Conservation (phyloP, 2,113 vertebrate species). For the Columba janthina region DNA sequence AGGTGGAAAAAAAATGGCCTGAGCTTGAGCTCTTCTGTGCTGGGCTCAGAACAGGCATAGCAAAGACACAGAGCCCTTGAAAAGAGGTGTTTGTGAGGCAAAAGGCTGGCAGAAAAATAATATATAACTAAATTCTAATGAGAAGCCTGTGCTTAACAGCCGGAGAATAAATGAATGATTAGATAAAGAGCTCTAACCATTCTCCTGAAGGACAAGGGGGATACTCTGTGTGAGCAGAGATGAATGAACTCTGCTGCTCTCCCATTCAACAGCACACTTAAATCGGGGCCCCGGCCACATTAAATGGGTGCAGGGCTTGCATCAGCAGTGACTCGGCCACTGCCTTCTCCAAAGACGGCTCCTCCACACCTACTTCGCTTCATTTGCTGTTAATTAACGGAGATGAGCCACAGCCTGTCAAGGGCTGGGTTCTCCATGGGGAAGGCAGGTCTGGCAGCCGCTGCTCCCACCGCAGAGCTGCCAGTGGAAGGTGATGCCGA, state of each 20-base stretch:
- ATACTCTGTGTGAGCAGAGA: neutral
- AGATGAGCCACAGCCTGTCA: neutral
- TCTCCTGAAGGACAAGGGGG: neutral
- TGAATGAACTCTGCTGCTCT: neutral
- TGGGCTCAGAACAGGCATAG: neutral
- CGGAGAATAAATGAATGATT: neutral
- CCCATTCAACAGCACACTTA: neutral
- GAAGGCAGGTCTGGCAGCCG: neutral
- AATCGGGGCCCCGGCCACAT: neutral
- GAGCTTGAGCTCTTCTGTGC: neutral
- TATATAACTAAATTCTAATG: neutral
- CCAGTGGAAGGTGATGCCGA: fast-evolving
- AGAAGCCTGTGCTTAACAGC: neutral
- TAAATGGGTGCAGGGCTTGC: neutral
- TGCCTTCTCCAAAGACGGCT: neutral
- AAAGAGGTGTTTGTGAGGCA: neutral
- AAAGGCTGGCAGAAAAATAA: neutral
- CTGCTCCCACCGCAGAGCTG: neutral
- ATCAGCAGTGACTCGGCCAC: neutral
- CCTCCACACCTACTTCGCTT: neutral
- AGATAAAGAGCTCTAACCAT: neutral
- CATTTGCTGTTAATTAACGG: neutral
- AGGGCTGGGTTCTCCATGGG: neutral
- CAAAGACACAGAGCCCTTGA: neutral
- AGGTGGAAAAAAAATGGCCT: neutral